Percentiles rank a stretch among this genome's conserved stretches.
phyloP scores from a whole-genome alignment of 2,797 vertebrate genomes.

The Pangasius krempfi region DNA sequence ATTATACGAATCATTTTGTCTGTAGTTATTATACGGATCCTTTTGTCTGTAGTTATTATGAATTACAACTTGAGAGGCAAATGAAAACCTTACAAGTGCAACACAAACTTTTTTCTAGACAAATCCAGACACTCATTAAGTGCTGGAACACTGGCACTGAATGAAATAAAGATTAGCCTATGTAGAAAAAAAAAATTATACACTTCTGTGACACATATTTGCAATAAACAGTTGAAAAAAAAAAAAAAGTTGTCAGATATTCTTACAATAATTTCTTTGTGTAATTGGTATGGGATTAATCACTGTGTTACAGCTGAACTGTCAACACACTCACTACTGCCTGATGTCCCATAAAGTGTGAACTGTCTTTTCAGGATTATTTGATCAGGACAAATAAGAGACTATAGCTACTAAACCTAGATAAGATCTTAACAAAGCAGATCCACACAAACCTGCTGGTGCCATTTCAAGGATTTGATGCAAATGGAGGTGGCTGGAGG shows the following conservation, averaged over 20 bases:
- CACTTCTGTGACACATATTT: neutral
- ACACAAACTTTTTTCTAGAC: neutral
- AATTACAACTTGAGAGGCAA: neutral
- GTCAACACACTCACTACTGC: neutral
- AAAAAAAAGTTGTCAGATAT: neutral
- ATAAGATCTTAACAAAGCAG: neutral
- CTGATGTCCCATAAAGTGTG: neutral
- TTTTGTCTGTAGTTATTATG: neutral
- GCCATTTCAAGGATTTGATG: constrained; percentile 37
- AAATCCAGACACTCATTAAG: neutral
- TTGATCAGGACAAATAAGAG: neutral
- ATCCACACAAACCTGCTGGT: constrained; percentile 13
- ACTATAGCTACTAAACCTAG: neutral
- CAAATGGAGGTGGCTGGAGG: constrained; percentile 34
- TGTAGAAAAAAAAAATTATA: neutral
- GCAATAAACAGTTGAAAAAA: neutral
- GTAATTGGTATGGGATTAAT: neutral
- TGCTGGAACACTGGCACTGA: neutral
- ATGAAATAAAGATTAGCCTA: neutral
- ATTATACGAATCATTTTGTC: neutral
- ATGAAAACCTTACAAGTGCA: neutral
- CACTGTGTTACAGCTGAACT: neutral
- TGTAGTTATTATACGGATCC: neutral
- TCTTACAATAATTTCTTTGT: neutral
- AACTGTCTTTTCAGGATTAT: neutral